Conservation (phyloP, 1,140 invertebrate genomes). For the Gonatopus flavifemur region DNA sequence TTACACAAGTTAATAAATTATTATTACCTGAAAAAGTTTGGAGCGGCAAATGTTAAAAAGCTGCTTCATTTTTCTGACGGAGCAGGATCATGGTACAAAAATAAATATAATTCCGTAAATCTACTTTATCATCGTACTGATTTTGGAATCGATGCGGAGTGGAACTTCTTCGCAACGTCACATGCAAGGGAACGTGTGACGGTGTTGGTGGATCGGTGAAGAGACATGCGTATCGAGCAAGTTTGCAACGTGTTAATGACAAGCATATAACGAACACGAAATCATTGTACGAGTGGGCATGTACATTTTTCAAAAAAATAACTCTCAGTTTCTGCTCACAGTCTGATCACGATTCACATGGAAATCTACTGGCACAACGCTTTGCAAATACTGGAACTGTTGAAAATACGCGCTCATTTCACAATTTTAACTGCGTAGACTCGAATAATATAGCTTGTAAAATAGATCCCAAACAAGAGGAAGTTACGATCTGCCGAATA, state of each 20-base stretch:
- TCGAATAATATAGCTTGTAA: conserved; percentile 1
- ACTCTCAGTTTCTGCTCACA: conserved; percentile 10
- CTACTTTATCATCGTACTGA: conserved; percentile 21
- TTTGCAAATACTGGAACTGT: background rate
- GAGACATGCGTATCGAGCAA: conserved; percentile 20
- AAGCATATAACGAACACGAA: conserved; percentile 1
- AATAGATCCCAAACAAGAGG: no score
- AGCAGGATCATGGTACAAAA: conserved; percentile 26
- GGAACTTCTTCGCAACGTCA: conserved; percentile 39
- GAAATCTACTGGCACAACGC: background rate
- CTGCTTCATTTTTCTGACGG: conserved; percentile 24
- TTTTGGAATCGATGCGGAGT: conserved; percentile 30
- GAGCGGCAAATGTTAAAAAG: conserved; percentile 14
- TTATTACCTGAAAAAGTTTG: conserved; percentile 15
- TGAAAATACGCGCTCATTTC: conserved; percentile 13
- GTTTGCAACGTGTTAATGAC: conserved; percentile 17
- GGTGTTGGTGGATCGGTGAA: conserved; percentile 29
- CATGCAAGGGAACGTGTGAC: conserved; percentile 37
- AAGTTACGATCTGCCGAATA: no score
- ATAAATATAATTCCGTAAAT: conserved; percentile 29
- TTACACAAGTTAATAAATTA: conserved; percentile 21
- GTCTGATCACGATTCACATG: conserved; percentile 10
- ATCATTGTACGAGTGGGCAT: conserved; percentile 10
- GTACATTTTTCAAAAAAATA: conserved; percentile 17
- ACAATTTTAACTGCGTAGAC: background rate